Conservation (phyloP, 2,888 invertebrate species). For the Phyto melanocephala region DNA sequence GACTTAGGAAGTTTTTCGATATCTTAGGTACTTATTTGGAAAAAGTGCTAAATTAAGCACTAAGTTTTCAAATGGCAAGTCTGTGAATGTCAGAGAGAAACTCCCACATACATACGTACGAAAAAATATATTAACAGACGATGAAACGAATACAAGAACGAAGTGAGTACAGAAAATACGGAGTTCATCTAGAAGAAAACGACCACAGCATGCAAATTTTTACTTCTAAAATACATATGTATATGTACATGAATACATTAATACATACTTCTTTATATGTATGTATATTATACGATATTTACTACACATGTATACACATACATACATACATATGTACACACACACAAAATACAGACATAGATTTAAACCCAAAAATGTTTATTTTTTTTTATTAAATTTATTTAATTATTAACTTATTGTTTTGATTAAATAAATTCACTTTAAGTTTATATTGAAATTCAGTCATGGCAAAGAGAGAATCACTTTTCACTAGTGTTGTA, state of each 20-base stretch:
- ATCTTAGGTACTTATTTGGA: too few relatives aligned
- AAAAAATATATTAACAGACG: slow-evolving; percentile 23
- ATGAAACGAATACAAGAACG: slow-evolving; percentile 29
- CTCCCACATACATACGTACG: slow-evolving; percentile 63
- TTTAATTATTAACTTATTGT: not conserved
- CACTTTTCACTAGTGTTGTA: too few relatives aligned
- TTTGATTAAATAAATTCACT: not conserved
- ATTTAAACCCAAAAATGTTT: not conserved
- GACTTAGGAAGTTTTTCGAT: too few relatives aligned
- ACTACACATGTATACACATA: not conserved
- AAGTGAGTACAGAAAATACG: slow-evolving; percentile 36
- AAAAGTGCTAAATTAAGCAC: too few relatives aligned
- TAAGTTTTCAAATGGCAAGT: not conserved
- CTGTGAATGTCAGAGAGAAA: slow-evolving; percentile 43
- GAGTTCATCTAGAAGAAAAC: slow-evolving; percentile 48
- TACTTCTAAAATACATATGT: slow-evolving; percentile 2
- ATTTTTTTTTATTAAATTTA: not conserved
- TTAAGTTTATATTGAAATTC: not conserved
- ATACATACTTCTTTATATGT: too few relatives aligned
- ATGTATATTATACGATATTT: too few relatives aligned
- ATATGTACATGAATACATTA: not conserved
- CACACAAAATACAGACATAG: not conserved
- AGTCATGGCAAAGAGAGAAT: not conserved
- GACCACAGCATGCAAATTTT: slow-evolving; percentile 54
- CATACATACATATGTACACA: not conserved